Percentiles rank a stretch among this genome's conserved stretches.
These are phyloP conservation scores for Calyptommatus sinebrachiatus DNA, from an alignment of 2,113 vertebrate species.

Conservation along the genomic window DNA sequence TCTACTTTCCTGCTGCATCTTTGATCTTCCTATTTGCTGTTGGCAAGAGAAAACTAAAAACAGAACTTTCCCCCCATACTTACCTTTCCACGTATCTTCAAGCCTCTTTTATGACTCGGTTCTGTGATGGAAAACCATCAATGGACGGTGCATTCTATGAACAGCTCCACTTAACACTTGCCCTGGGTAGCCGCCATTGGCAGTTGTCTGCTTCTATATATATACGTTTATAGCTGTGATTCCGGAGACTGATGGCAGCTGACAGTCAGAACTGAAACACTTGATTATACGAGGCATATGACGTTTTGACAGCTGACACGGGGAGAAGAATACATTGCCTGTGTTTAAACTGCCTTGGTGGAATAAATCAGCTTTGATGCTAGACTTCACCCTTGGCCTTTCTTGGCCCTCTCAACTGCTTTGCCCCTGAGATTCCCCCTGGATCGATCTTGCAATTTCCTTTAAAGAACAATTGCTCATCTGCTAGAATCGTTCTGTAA, in stretches of 20 bases:
- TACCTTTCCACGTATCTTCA: not conserved
- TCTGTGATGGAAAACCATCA: constrained; percentile 15
- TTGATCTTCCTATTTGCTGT: not conserved
- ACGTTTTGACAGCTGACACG: constrained; percentile 63
- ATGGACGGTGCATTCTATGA: constrained; percentile 4
- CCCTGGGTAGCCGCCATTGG: constrained; percentile 43
- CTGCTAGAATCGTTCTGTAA: not conserved
- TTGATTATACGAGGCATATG: constrained; percentile 60
- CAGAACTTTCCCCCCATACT: not conserved
- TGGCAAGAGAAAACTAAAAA: not conserved
- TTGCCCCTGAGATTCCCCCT: constrained; percentile 33
- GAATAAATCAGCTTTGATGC: constrained; percentile 61
- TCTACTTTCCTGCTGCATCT: not conserved
- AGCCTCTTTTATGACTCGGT: not conserved
- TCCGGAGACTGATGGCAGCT: constrained; percentile 61
- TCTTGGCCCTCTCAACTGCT: constrained; percentile 3
- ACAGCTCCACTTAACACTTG: constrained; percentile 33
- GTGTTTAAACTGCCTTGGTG: constrained; percentile 47
- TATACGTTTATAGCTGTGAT: constrained; percentile 67
- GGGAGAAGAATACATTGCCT: constrained; percentile 56
- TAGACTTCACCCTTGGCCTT: constrained; percentile 57
- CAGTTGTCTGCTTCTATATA: constrained; percentile 9
- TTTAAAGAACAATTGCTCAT: not conserved
- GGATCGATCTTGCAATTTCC: constrained; percentile 21
- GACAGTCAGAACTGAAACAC: constrained; percentile 57